These are phyloP conservation scores for Cepphus grylle DNA, from an alignment of 2,113 vertebrate genomes.

Conservation along the genomic window DNA sequence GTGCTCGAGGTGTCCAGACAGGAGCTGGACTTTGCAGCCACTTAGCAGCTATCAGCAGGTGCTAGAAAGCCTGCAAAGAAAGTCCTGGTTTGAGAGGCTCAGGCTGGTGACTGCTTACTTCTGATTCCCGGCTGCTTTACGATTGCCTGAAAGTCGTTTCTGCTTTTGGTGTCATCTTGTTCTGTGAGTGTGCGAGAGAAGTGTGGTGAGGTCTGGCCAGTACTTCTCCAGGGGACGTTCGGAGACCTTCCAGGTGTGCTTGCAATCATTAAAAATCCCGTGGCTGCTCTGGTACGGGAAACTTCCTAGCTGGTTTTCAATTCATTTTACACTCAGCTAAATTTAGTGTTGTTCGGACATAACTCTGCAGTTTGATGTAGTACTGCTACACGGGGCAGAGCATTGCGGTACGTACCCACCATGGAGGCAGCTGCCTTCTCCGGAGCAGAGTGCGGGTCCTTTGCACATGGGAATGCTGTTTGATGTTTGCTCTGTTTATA, in stretches of 20 bases:
- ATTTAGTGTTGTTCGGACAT: not conserved
- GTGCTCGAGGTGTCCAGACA: not conserved
- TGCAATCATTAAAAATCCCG: not conserved
- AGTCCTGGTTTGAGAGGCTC: not conserved
- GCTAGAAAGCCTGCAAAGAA: not conserved
- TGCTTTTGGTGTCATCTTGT: not conserved
- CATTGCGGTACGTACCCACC: accelerated
- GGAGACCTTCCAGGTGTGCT: not conserved
- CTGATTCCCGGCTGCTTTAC: not conserved
- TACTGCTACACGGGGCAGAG: not conserved
- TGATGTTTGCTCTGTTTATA: slow-evolving; percentile 33
- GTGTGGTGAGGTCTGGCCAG: not conserved
- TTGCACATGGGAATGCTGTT: not conserved
- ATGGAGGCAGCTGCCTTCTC: not conserved
- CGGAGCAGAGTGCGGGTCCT: accelerated
- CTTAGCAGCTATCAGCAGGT: not conserved
- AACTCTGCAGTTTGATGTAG: not conserved
- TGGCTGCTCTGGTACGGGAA: not conserved
- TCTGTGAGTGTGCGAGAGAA: not conserved
- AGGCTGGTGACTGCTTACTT: not conserved
- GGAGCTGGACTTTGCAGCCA: not conserved
- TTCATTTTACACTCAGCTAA: not conserved
- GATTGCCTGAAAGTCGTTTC: not conserved
- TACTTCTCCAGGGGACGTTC: not conserved
- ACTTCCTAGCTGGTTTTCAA: accelerated